These are phyloP conservation scores for Lasius platythorax DNA, from an alignment of 2,888 invertebrate species.

Conservation along the genomic window DNA sequence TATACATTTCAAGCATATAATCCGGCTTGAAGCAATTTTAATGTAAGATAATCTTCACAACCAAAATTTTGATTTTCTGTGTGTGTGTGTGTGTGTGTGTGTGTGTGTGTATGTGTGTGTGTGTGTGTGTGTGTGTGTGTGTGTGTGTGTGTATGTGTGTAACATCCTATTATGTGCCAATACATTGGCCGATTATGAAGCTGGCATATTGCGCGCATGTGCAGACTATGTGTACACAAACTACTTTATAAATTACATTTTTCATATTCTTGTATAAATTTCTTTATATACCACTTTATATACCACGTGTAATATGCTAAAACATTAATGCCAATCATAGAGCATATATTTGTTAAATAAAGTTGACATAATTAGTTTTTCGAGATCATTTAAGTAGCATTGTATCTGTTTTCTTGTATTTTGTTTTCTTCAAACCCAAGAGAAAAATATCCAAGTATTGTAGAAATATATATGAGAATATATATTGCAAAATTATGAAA, in stretches of 20 bases:
- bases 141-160: background rate
- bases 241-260: constrained; percentile 11
- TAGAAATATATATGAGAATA: background rate
- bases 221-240: background rate
- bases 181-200: background rate
- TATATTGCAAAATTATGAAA: constrained; percentile 4
- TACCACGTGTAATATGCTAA: background rate
- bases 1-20: background rate
- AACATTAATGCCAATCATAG: background rate
- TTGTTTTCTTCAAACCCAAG: background rate
- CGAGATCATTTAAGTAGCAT: background rate
- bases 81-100: background rate
- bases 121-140: background rate
- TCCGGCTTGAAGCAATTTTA: background rate
- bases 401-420: background rate
- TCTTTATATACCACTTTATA: background rate
- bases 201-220: background rate
- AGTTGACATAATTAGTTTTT: background rate
- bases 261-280: background rate
- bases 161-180: background rate
- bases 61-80: background rate
- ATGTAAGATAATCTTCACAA: background rate
- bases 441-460: background rate
- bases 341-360: background rate
- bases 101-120: no score